Conservation (phyloP, 2,888 invertebrate species). For the Heterodera filipjevi region DNA sequence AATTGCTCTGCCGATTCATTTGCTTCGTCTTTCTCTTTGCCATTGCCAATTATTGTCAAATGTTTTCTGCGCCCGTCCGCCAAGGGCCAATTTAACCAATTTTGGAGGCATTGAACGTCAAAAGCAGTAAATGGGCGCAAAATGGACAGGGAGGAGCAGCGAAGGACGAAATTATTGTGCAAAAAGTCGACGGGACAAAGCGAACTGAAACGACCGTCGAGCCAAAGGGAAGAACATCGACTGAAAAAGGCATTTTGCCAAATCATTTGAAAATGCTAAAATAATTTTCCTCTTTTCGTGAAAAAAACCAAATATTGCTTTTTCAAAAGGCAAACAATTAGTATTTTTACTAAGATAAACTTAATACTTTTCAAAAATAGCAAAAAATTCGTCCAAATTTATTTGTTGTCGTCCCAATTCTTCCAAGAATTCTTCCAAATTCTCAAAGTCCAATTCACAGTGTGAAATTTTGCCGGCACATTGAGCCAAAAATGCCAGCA, state of each 20-base stretch:
- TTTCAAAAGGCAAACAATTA: too few relatives aligned
- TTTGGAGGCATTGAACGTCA: background rate
- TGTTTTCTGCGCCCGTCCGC: background rate
- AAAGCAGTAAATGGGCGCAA: background rate
- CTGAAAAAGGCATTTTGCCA: background rate
- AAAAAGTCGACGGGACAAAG: background rate
- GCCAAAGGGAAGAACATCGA: background rate
- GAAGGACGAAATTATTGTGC: background rate
- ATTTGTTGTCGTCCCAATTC: background rate
- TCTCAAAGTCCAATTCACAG: background rate
- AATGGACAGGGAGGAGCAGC: background rate
- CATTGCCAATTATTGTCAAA: slow-evolving; percentile 4
- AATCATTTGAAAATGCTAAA: too few relatives aligned
- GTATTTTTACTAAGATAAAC: background rate
- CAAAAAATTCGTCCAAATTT: background rate
- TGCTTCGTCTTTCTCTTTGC: background rate
- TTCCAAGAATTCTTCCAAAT: background rate
- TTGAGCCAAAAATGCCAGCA: background rate
- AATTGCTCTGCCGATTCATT: background rate
- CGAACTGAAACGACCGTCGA: background rate
- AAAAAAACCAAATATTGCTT: too few relatives aligned
- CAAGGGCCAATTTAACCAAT: background rate
- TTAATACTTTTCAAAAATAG: background rate
- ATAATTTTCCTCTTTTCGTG: too few relatives aligned
- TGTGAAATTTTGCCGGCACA: background rate